Conservation (phyloP, 2,888 invertebrate species). For the Dromius quadrimaculatus region DNA sequence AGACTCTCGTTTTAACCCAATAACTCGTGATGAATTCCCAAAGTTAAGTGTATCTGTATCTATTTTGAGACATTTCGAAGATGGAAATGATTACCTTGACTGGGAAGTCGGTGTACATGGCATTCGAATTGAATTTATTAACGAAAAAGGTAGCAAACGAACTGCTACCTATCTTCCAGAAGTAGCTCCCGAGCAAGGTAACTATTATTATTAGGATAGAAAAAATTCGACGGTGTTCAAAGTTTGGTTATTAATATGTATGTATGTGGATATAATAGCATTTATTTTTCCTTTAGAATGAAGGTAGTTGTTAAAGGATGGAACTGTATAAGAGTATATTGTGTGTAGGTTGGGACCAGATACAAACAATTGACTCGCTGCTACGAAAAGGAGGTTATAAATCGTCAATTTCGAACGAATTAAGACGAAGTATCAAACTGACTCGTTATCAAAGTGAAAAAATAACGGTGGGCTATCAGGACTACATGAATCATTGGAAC, state of each 20-base stretch:
- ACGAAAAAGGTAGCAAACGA: conserved; percentile 92
- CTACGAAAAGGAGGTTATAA: conserved; percentile 97
- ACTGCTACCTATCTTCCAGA: conserved; percentile 99
- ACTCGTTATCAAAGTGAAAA: conserved; percentile 98
- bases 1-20: conserved; percentile 96
- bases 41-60: conserved; percentile 96
- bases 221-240: conserved; percentile 20
- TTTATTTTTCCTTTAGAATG: conserved; percentile 1
- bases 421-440: conserved; percentile 90
- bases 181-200: conserved; percentile 98
- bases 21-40: conserved; percentile 92
- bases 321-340: conserved; percentile 2
- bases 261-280: not conserved
- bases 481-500: conserved; percentile 79
- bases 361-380: conserved; percentile 97
- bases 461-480: conserved; percentile 88
- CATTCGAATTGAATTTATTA: conserved; percentile 96
- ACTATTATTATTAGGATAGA: not conserved
- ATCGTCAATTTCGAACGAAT: conserved; percentile 87
- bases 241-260: conserved; percentile 38
- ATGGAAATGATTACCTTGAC: conserved; percentile 93
- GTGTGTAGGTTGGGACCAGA: conserved; percentile 94
- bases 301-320: conserved; percentile 51
- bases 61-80: conserved; percentile 95
- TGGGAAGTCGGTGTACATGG: conserved; percentile 98